These are phyloP conservation scores for Polyodon spathula DNA, from an alignment of 2,113 vertebrate genomes.

Conservation along the genomic window DNA sequence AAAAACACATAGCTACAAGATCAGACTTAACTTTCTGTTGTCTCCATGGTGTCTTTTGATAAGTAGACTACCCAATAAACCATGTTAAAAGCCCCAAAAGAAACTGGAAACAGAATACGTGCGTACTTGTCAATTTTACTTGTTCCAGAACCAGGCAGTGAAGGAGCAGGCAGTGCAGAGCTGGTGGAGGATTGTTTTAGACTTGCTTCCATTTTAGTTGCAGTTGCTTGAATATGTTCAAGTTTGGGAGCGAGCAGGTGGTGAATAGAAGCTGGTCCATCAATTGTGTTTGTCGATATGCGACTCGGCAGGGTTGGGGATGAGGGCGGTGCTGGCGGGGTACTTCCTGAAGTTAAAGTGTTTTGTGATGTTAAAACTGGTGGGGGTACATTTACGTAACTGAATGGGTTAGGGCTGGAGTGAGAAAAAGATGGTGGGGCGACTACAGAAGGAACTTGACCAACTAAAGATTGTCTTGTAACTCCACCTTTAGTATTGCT, in stretches of 20 bases:
- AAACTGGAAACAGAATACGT: slow-evolving; percentile 93
- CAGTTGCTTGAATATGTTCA: slow-evolving; percentile 71
- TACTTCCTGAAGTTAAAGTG: slow-evolving; percentile 62
- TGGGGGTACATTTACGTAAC: slow-evolving; percentile 56
- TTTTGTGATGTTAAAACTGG: slow-evolving; percentile 64
- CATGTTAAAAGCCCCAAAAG: slow-evolving; percentile 96
- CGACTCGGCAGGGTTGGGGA: slow-evolving; percentile 63
- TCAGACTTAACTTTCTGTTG: slow-evolving; percentile 68
- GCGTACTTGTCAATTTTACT: slow-evolving; percentile 99
- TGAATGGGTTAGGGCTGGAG: slow-evolving; percentile 79
- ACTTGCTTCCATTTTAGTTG: slow-evolving; percentile 57
- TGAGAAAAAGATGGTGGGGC: slow-evolving; percentile 57
- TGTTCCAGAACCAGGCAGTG: slow-evolving; percentile 72
- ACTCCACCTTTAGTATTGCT: slow-evolving; percentile 47
- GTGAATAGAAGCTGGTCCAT: slow-evolving; percentile 62
- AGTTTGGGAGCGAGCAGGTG: slow-evolving; percentile 75
- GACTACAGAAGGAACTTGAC: slow-evolving; percentile 54
- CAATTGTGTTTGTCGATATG: slow-evolving; percentile 44
- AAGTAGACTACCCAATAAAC: slow-evolving; percentile 99
- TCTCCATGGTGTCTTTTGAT: slow-evolving; percentile 92
- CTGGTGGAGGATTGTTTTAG: slow-evolving; percentile 50
- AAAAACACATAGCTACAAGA: slow-evolving; percentile 53
- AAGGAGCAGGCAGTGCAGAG: slow-evolving; percentile 49
- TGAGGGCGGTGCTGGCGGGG: slow-evolving; percentile 61
- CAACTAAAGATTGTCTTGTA: slow-evolving; percentile 39